Conservation (phyloP, 1,140 invertebrate species). For the Propsilocerus akamusi region DNA sequence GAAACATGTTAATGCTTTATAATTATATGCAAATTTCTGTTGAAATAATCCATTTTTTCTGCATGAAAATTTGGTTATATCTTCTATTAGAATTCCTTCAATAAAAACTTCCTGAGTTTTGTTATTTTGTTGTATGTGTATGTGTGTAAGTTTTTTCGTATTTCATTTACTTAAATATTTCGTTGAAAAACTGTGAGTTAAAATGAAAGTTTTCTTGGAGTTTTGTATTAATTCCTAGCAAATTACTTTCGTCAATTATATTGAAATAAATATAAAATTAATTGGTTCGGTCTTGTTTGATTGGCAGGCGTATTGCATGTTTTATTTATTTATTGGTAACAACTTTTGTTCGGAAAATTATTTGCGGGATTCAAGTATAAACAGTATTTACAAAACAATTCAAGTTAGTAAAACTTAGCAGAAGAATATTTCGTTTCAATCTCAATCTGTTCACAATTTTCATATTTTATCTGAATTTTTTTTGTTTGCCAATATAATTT, state of each 20-base stretch:
- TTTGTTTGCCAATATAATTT: background rate
- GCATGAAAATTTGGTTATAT: no score
- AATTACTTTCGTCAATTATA: background rate
- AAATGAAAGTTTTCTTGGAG: background rate
- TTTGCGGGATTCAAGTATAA: background rate
- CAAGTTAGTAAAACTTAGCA: background rate
- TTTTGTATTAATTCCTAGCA: background rate
- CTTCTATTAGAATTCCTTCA: no score
- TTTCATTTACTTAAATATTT: background rate
- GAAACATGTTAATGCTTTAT: no score
- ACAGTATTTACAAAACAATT: background rate
- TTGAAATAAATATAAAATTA: background rate
- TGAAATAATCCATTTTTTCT: no score
- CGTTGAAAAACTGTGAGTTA: background rate
- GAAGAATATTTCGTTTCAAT: background rate
- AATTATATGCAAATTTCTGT: no score
- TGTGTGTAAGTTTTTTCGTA: background rate
- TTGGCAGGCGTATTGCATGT: conserved; percentile 2
- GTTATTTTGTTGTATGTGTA: conserved; percentile 1
- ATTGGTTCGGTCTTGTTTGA: background rate
- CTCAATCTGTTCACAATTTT: background rate
- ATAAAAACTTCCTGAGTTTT: conserved; percentile 1
- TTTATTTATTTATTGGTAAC: background rate
- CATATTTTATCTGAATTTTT: background rate
- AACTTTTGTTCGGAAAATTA: background rate